Conservation (phyloP, 2,888 invertebrate species). For the Seladonia tumulorum region DNA sequence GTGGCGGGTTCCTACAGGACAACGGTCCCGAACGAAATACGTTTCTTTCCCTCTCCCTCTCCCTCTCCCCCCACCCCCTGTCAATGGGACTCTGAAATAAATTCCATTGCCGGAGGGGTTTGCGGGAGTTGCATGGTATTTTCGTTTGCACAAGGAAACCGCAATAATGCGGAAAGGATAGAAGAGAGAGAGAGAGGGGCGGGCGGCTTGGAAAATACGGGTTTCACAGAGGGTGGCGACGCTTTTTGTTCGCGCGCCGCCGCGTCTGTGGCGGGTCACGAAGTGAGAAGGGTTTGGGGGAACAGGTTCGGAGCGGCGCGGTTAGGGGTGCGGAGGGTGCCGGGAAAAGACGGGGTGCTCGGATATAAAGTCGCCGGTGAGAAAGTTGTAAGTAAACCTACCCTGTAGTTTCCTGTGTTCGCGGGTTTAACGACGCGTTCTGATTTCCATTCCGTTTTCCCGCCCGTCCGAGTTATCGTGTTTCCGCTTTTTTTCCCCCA, state of each 20-base stretch:
- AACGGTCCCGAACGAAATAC: constrained; percentile 27
- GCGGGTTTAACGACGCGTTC: constrained; percentile 47
- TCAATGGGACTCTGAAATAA: constrained; percentile 47
- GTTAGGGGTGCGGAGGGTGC: neutral
- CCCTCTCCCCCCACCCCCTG: no score
- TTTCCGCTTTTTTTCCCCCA: no score
- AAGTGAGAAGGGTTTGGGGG: neutral
- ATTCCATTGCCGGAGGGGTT: constrained; percentile 40
- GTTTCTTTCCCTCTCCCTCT: neutral
- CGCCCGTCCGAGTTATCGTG: neutral
- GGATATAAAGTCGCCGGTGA: constrained; percentile 36
- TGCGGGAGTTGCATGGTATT: constrained; percentile 42
- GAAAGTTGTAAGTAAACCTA: constrained; percentile 51
- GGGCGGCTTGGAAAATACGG: constrained; percentile 44
- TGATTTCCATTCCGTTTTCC: constrained; percentile 55
- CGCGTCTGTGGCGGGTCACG: constrained; percentile 19
- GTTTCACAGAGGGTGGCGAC: constrained; percentile 28
- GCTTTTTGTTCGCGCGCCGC: constrained; percentile 42
- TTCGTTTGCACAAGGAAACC: constrained; percentile 56
- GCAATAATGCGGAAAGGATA: constrained; percentile 52
- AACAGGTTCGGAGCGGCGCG: neutral
- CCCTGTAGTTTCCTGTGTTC: constrained; percentile 29
- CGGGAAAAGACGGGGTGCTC: neutral
- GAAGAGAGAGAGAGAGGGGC: neutral
- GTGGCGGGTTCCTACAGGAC: constrained; percentile 10